Percentiles rank a stretch among this genome's conserved stretches.
Conservation (phyloP, 2,888 invertebrate genomes). For the Drosophila nigricruria region DNA sequence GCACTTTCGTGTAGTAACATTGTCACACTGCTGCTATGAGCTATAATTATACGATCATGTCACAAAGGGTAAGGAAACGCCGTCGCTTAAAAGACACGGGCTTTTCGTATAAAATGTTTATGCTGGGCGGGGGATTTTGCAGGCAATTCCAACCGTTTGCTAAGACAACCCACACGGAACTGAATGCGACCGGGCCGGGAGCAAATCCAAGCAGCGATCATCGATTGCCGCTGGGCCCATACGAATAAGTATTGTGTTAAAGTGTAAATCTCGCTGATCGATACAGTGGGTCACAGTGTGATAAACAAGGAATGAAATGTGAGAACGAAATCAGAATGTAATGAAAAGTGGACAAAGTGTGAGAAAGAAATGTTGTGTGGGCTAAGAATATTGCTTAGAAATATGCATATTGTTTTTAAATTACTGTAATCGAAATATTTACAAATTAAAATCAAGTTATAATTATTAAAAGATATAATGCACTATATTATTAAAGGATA, state of each 20-base stretch:
- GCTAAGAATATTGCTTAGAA: too few species aligned
- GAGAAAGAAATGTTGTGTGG: neutral
- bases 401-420: too few species aligned
- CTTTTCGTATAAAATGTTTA: slow-evolving; percentile 1
- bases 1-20: slow-evolving; percentile 68
- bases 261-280: slow-evolving; percentile 64
- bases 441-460: too few species aligned
- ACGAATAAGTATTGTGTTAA: slow-evolving; percentile 59
- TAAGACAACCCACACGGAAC: slow-evolving; percentile 82
- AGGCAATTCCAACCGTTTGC: slow-evolving; percentile 68
- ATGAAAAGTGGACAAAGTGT: neutral
- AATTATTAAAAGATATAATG: too few species aligned
- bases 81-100: slow-evolving; percentile 52
- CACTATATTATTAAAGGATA: too few species aligned
- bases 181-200: slow-evolving; percentile 66
- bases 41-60: slow-evolving; percentile 28
- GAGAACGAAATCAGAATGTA: neutral
- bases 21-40: slow-evolving; percentile 16
- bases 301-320: neutral
- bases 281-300: slow-evolving; percentile 45
- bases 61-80: slow-evolving; percentile 36
- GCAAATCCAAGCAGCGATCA: slow-evolving; percentile 63
- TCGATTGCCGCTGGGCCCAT: slow-evolving; percentile 72
- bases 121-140: slow-evolving; percentile 25
- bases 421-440: too few species aligned